Base-by-base conservation (phyloP, 2,888 invertebrate genomes). In the Tanytarsus gracilentus region DNA sequence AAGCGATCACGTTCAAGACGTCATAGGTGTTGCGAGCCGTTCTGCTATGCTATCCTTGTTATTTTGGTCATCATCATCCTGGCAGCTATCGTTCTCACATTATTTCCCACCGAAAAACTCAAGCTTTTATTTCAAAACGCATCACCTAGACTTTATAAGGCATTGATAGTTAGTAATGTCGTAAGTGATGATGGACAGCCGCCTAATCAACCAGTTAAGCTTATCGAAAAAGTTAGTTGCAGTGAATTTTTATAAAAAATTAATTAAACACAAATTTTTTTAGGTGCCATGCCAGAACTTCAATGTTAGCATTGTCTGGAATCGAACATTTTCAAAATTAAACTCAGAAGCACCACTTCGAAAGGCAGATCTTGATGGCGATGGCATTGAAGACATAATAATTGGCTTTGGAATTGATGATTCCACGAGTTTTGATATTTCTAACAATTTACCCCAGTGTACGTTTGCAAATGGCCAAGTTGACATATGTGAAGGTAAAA, bases 291-390 rank as follows among this genome's bases (percentile, higher is more conserved):
- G 84, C 70, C 79, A 78, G 63, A 77, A 79, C 62, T 70, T 84
- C 21, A 71, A 75, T 62, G 75, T 79, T 4, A 77, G 77, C 49
- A 77, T 82, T 63, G 75, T 86, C 4, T 88, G 88, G 88, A 78
- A 78, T 3, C 76, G 76, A 60, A 80, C 80, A 60, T 76, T 88
- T 68, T 82, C 86, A 1, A 81, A 84, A 67, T 73, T 88, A 53
- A 79, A 81, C 59, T 84, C 86, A 8, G 88, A 88, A 71, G 83
- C 87, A 60, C 82, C 88, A 0, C 75, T 88, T 63, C 76, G 86
- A 64, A 76, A 82, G 62, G 75, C 81, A 23, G 88, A 89, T 71
- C 78, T 88, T 1, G 85, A 88, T 72, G 74, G 76, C 3, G 88
- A 90, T 74, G 80, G 79, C 16, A 69, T 83, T 8, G 77, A 82